Evolutionary conservation across 2,888 invertebrate species (phyloP), one percentile per base, ranked within the genome.

Genomic region (Hypena proboscidalis): DNA sequence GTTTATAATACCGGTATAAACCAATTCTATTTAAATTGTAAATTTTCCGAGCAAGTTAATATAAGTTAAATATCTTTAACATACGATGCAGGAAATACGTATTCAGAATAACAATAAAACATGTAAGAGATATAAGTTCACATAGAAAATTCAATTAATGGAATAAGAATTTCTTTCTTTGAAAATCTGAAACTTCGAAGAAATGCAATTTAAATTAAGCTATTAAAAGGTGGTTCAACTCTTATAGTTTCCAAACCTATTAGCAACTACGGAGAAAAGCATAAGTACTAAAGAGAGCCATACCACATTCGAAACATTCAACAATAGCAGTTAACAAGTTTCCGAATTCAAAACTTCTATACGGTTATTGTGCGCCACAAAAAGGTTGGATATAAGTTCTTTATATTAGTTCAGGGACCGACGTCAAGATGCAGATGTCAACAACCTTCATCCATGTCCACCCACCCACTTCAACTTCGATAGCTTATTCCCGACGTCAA

Each of bases 401-500:
- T 27, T 43, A 13, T 46, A 10, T 34, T 9, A 22, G 31, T 8
- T 34, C 22, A 11, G 27, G 8, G 41, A 43, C 30, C 22, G 56
- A 40, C 35, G 46, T 57, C 57, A 54, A 39, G 41, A 52, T 58
- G 51, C 59, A 59, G 38, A 47, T 33, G 50, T 47, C 47, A 49
- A 48, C 32, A 49, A 49, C 49, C 52, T 25, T 43, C 15, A 26
- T 38, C 22, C 45, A 30, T 47, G 53, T 55, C 50, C 27, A 26
- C 63, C 55, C 47, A 60, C 50, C 21, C 19, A 33, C 17, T 44
- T 23, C 36, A 25, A 43, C 22, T 35, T 57, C 33, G 5, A 48
- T 44, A 52, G 57, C 53, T 48, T 50, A 46, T 37, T 47, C 44
- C 47, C 44, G 29, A 45, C 38, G 61, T 64, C 57, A 59, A 70